Evolutionary conservation across 2,113 vertebrate genomes (phyloP), one percentile per base, ranked within the genome.

Genomic region (Calypte anna): DNA sequence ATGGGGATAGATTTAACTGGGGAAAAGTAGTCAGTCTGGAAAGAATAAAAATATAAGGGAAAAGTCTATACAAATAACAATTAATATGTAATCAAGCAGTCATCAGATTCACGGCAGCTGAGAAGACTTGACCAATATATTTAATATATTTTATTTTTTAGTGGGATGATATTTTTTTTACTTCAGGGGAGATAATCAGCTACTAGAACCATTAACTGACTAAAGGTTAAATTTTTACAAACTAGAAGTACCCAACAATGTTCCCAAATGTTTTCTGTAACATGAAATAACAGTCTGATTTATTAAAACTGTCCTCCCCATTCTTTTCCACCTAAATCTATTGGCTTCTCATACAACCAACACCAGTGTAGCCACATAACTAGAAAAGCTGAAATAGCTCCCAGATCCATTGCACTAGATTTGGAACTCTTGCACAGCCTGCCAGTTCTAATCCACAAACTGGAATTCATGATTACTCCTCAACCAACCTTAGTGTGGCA

Each of bases 381-480:
- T 80, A 67, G 46, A 84, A 96, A 85, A 94, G 77, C 72, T 82
- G 75, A 96, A 96, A 90, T 81, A 77, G 43, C 40, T 95, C 91
- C 77, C 91, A 58, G 78, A 89, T 53, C n/a, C 54, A 78, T 79
- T 48, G 79, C 87, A 88, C 77, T 78, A 88, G 80, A 84, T 95
- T 94, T 82, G 90, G 96, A 95, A 83, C 28, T 57, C 64, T 75
- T 80, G 62, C 58, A 81, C 76, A 75, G 54, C 46, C 91, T 96
- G 85, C 73, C 94, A 95, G 76, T 46, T 94, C 76, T 82, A 86
- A 94, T 93, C 90, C 92, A 88, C 70, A 91, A 68, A 85, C 91
- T 63, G 67, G 68, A 94, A 96, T 86, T 87, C 70, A 58, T 67
- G 23, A 93, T 92, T 93, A 96, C 93, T 93, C 79, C 76, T 94